A percentile compares a stretch with the other conserved stretches of the same genome.
These are phyloP conservation scores for Trichomycterus rosablanca DNA, from an alignment of 2,113 vertebrate genomes.

Conservation along the genomic window DNA sequence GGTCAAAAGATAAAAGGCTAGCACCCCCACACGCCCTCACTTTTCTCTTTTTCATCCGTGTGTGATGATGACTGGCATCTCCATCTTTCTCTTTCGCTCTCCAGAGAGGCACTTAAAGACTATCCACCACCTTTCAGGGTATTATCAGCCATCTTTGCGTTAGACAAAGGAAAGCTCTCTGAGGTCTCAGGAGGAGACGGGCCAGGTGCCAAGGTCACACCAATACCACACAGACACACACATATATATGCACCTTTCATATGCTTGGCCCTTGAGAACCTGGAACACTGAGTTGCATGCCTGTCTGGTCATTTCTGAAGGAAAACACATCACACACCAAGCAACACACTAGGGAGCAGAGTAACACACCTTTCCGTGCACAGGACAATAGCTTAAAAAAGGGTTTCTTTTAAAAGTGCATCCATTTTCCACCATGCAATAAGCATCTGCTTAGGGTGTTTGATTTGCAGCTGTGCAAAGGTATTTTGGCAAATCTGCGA, in stretches of 20 bases:
- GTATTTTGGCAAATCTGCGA: too few relatives aligned
- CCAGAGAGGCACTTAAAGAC: constrained; percentile 38
- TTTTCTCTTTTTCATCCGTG: background rate
- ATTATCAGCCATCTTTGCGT: constrained; percentile 32
- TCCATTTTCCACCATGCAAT: too few relatives aligned
- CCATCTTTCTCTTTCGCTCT: constrained; percentile 1
- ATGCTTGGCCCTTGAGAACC: constrained; percentile 16
- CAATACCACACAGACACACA: constrained; percentile 6
- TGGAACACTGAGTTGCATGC: constrained; percentile 27
- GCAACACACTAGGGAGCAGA: background rate
- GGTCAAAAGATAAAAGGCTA: constrained; percentile 5
- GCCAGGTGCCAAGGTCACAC: constrained; percentile 38
- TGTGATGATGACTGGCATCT: constrained; percentile 14
- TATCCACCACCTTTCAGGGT: constrained; percentile 31
- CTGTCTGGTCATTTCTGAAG: constrained; percentile 31
- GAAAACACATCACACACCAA: constrained; percentile 9
- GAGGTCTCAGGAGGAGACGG: constrained; percentile 30
- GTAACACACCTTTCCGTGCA: too few relatives aligned
- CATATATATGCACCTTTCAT: constrained; percentile 11
- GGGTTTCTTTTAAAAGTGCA: too few relatives aligned
- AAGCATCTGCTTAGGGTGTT: too few relatives aligned
- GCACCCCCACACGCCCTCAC: background rate
- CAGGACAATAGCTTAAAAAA: too few relatives aligned
- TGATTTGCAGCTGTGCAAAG: too few relatives aligned
- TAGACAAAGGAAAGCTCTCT: constrained; percentile 47